Evolutionary conservation across 1,140 invertebrate genomes (phyloP), one percentile per base, ranked within the genome.

Genomic region (Drosophila arawakana): DNA sequence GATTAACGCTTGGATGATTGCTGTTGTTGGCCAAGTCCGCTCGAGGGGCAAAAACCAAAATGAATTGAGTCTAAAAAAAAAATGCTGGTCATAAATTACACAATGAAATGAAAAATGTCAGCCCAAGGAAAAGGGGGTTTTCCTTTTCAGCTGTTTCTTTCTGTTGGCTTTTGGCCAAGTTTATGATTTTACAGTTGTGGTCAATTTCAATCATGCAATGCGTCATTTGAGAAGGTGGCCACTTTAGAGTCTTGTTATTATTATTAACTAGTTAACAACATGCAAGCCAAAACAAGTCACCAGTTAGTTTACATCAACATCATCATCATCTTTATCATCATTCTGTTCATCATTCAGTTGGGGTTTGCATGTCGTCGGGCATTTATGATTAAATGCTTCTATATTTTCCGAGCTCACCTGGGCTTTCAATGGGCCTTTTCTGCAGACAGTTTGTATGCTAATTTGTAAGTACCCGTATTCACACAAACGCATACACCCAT

Each of bases 371-470:
- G 83, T 88, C 83, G 76, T 49, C 79, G 54, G 84, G 76, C 84
- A 88, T 89, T 88, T 88, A 89, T 89, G 83, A 88, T 88, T 88
- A 88, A 89, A 73, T 88, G 83, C 76, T 66, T 73, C 80, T 30
- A 52, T 54, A 65, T 80, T 76, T 83, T 83, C 80, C 84, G 80
- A 88, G 80, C 78, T 79, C 80, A 89, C 76, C 84, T 88, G 80
- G 76, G 59, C 71, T 67, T 70, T 57, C 67, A 76, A 57, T 66
- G 59, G 70, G 63, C 52, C n/a, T 77, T 76, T 81, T 77, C 83
- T 88, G 80, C 83, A 88, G 83, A 88, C 83, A 89, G 84, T 88
- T 88, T 89, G 84, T 88, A 88, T 88, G 83, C 84, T 88, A 89
- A 88, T 88, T 88, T 89, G 70, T 39, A 68, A 74, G 80, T 88